Conservation (phyloP, 2,888 invertebrate species). For the Patella pellucida region DNA sequence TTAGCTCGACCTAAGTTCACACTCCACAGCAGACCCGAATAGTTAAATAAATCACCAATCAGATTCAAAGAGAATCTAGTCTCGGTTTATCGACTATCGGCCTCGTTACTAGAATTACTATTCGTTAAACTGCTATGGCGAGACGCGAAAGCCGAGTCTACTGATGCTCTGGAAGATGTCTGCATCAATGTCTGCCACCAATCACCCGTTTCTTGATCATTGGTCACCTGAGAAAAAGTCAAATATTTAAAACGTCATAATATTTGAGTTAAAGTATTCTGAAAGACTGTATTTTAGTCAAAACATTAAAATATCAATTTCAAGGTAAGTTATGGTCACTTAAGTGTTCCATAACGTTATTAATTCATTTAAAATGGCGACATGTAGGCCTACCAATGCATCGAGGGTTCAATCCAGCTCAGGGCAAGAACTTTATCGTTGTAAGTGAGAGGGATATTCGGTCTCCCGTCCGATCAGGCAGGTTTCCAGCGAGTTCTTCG, state of each 20-base stretch:
- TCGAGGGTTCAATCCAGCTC: too few relatives aligned
- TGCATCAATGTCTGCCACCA: not conserved
- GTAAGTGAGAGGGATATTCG: too few relatives aligned
- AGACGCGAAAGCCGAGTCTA: constrained; percentile 6
- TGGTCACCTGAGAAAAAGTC: not conserved
- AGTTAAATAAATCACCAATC: too few relatives aligned
- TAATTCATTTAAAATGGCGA: too few relatives aligned
- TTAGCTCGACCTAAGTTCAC: too few relatives aligned
- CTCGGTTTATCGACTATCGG: not conserved
- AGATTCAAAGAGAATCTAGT: too few relatives aligned
- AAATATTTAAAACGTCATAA: not conserved
- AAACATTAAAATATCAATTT: not conserved
- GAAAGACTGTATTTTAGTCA: not conserved
- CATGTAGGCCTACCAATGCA: too few relatives aligned
- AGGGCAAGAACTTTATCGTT: too few relatives aligned
- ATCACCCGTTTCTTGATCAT: not conserved
- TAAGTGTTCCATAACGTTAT: too few relatives aligned
- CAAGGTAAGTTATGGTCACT: not conserved
- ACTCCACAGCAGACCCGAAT: too few relatives aligned
- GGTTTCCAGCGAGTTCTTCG: too few relatives aligned
- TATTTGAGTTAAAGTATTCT: not conserved
- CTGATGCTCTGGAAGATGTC: not conserved
- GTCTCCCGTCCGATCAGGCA: too few relatives aligned
- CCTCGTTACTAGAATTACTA: not conserved
- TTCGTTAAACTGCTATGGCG: not conserved